Conservation (phyloP, 2,888 invertebrate genomes). For the Hoplodrina blanda region DNA sequence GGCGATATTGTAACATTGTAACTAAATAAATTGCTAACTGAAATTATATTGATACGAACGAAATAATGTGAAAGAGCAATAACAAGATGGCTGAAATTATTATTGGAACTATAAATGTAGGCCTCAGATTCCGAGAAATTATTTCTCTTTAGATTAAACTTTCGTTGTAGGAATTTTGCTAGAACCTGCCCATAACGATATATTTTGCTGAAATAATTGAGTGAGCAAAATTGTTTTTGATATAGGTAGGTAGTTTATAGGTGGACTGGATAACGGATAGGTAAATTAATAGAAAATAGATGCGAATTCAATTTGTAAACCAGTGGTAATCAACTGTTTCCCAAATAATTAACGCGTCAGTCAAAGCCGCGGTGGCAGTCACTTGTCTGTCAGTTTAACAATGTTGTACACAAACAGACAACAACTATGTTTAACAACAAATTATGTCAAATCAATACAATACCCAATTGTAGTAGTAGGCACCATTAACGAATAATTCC, state of each 20-base stretch:
- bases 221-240: not conserved
- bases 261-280: too few relatives aligned
- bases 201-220: conserved; percentile 3
- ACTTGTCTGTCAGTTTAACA: not conserved
- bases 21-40: conserved; percentile 32
- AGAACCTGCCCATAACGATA: not conserved
- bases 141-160: conserved; percentile 14
- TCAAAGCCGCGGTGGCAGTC: not conserved
- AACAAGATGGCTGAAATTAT: conserved; percentile 13
- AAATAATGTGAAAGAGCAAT: conserved; percentile 22
- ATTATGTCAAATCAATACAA: too few relatives aligned
- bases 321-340: not conserved
- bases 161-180: not conserved
- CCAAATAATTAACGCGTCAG: not conserved
- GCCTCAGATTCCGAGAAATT: conserved; percentile 8
- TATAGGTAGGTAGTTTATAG: too few relatives aligned
- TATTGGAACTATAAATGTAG: conserved; percentile 23
- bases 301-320: not conserved
- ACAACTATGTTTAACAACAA: too few relatives aligned
- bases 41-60: conserved; percentile 30
- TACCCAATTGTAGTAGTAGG: too few relatives aligned
- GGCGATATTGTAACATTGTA: conserved; percentile 20
- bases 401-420: not conserved
- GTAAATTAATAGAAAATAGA: not conserved
- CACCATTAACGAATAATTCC: too few relatives aligned